Evolutionary conservation across 2,888 invertebrate species (phyloP).

Genomic region (Metopia argyrocephala): DNA sequence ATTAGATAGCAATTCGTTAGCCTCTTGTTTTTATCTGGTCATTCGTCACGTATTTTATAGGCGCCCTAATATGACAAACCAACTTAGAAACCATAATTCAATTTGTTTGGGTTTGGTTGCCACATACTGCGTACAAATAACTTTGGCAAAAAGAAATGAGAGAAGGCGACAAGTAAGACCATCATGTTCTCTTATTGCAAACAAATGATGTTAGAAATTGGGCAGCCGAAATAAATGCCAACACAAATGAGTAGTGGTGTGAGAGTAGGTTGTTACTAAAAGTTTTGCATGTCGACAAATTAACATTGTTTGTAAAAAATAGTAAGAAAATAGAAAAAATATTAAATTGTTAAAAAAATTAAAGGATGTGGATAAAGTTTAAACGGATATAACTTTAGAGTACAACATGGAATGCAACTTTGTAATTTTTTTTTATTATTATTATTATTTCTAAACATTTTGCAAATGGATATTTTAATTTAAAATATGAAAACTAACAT

Average conservation of each 20-base stretch:
- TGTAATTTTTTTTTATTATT: neutral
- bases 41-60: slow-evolving; percentile 68
- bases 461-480: too few species aligned
- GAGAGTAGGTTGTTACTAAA: slow-evolving; percentile 38
- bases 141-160: slow-evolving; percentile 1
- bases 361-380: slow-evolving; percentile 58
- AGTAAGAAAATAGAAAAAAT: slow-evolving; percentile 22
- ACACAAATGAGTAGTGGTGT: neutral
- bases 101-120: slow-evolving; percentile 64
- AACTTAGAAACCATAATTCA: slow-evolving; percentile 66
- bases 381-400: slow-evolving; percentile 55
- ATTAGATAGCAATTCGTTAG: slow-evolving; percentile 63
- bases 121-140: slow-evolving; percentile 55
- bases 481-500: slow-evolving; percentile 13
- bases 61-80: slow-evolving; percentile 66
- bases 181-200: slow-evolving; percentile 18
- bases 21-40: slow-evolving; percentile 64
- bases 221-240: neutral
- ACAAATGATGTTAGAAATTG: neutral
- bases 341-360: slow-evolving; percentile 42
- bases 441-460: neutral
- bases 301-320: slow-evolving; percentile 53
- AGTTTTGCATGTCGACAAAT: slow-evolving; percentile 64
- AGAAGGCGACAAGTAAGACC: neutral
- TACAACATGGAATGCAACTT: slow-evolving; percentile 21